These are phyloP conservation scores for Allolobophora icterica DNA, from an alignment of 2,888 invertebrate species.

Conservation along the genomic window DNA sequence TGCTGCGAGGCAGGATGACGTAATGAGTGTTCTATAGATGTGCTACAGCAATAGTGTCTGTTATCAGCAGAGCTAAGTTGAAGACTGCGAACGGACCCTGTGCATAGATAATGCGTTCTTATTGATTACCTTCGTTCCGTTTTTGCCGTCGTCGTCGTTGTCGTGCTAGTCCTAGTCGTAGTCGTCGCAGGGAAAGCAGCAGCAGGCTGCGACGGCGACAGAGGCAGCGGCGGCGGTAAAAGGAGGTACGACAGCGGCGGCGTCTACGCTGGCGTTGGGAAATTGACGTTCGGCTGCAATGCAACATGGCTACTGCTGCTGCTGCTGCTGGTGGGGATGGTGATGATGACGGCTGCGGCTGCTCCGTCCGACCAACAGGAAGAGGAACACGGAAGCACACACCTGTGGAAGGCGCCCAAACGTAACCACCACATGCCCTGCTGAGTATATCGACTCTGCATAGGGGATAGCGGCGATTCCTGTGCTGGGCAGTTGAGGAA, in stretches of 20 bases:
- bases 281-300: constrained; percentile 49
- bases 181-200: constrained; percentile 60
- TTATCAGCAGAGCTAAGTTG: background rate
- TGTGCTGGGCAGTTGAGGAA: background rate
- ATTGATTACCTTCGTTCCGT: constrained; percentile 26
- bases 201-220: constrained; percentile 74
- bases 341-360: background rate
- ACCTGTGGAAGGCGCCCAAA: background rate
- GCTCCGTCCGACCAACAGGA: background rate
- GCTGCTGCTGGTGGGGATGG: constrained; percentile 7
- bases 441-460: background rate
- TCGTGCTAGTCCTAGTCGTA: background rate
- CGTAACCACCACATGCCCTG: background rate
- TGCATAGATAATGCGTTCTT: constrained; percentile 30
- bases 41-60: background rate
- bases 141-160: background rate
- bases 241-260: background rate
- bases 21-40: background rate
- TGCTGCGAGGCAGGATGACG: background rate
- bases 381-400: background rate
- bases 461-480: background rate
- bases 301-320: constrained; percentile 28
- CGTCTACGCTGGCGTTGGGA: background rate
- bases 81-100: background rate
- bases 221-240: background rate